A percentile compares a stretch with the other conserved stretches of the same genome.
phyloP scores from a whole-genome alignment of 2,888 invertebrate species.

The Tenthredo mesomela region DNA sequence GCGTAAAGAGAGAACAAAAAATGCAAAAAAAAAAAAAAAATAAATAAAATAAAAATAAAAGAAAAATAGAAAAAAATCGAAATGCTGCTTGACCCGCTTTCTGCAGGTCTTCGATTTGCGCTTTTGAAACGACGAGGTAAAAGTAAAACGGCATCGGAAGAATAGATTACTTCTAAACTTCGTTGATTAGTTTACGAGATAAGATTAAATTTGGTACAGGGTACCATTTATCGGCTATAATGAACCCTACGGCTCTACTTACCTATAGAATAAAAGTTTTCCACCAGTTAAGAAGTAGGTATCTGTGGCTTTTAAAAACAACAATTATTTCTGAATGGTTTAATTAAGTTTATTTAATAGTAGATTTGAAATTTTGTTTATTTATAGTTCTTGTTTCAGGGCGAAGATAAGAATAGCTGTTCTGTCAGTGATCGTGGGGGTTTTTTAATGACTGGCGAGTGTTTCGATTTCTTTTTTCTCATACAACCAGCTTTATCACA shows the following conservation, averaged over 20 bases:
- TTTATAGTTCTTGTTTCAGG: neutral
- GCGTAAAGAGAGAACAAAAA: neutral
- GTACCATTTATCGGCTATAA: slow-evolving; percentile 26
- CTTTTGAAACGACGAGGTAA: neutral
- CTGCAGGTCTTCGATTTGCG: neutral
- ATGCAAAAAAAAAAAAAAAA: neutral
- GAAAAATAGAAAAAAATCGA: neutral
- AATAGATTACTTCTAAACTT: slow-evolving; percentile 35
- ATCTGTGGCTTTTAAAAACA: slow-evolving; percentile 2
- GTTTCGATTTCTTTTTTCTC: no score
- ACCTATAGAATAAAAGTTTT: neutral
- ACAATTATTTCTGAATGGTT: neutral
- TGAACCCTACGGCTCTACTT: neutral
- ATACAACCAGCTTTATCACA: no score
- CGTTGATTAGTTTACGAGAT: slow-evolving; percentile 44
- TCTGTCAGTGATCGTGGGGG: no score
- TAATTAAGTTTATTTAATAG: neutral
- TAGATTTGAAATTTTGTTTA: neutral
- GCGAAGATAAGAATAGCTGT: neutral
- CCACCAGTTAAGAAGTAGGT: neutral
- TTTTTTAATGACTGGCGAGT: no score
- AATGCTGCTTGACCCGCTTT: neutral
- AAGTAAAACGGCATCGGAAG: slow-evolving; percentile 16
- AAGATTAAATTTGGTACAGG: slow-evolving; percentile 35
- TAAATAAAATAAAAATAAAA: no score